Conservation (phyloP, 2,113 vertebrate genomes). For the Plecturocebus donacophilus region DNA sequence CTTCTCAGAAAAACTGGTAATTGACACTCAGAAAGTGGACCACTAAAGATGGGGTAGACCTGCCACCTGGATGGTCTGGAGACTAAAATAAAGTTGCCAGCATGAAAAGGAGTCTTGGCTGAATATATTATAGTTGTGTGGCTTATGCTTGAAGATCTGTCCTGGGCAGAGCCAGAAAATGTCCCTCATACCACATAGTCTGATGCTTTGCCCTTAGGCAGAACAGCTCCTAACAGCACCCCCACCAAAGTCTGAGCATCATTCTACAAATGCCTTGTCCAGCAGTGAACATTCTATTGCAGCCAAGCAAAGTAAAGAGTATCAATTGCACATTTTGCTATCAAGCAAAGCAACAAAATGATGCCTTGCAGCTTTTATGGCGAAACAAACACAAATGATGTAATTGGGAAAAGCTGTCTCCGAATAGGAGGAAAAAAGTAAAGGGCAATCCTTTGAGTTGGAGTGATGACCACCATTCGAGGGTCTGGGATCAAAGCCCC, state of each 20-base stretch:
- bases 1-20: constrained; percentile 5
- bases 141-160: neutral
- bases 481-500: constrained; percentile 68
- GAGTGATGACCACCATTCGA: constrained; percentile 57
- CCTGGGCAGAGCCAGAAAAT: constrained; percentile 6
- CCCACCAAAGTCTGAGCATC: neutral
- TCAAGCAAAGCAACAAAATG: constrained; percentile 64
- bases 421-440: neutral
- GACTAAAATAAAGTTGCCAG: neutral
- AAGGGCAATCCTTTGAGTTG: constrained; percentile 44
- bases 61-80: neutral
- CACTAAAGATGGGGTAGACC: neutral
- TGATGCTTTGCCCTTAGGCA: neutral
- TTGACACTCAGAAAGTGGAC: neutral
- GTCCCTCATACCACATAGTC: neutral
- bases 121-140: neutral
- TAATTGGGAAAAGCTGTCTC: constrained; percentile 29
- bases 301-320: neutral
- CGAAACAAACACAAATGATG: constrained; percentile 29
- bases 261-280: constrained; percentile 34
- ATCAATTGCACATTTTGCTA: neutral
- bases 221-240: neutral
- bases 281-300: neutral
- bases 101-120: neutral
- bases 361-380: constrained; percentile 26